Percentiles rank a stretch among this genome's conserved stretches.
Evolutionary conservation across 2,113 vertebrate genomes (phyloP).

Genomic region (Dasyornis broadbenti): DNA sequence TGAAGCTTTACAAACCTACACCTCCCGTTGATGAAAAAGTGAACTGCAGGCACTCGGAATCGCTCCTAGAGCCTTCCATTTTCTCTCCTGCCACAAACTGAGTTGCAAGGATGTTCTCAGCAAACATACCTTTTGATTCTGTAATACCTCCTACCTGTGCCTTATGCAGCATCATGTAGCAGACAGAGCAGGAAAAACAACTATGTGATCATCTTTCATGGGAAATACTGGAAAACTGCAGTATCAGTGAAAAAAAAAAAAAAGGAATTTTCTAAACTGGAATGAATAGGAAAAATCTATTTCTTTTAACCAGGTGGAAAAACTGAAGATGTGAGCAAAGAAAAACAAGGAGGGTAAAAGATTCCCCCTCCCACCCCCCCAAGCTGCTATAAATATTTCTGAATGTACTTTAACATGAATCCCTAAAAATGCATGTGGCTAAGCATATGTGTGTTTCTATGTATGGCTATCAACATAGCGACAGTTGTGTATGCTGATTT

Average conservation of each 20-base stretch:
- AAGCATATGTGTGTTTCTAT: conserved; percentile 8
- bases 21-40: background rate
- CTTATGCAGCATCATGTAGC: background rate
- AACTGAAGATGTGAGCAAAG: background rate
- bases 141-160: background rate
- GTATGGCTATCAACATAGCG: background rate
- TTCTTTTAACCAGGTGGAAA: background rate
- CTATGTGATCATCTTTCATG: background rate
- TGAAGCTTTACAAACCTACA: background rate
- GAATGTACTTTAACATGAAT: background rate
- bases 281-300: background rate
- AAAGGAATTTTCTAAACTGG: background rate
- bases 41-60: background rate
- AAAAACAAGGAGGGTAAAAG: background rate
- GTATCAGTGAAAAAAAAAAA: background rate
- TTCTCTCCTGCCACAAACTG: conserved; percentile 5
- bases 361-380: rapidly evolving
- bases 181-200: background rate
- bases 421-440: background rate
- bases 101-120: background rate
- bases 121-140: background rate
- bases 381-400: background rate
- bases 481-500: conserved; percentile 25
- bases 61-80: background rate
- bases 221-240: background rate